Percentiles rank a stretch among this genome's conserved stretches.
Evolutionary conservation across 2,113 vertebrate genomes (phyloP).

Genomic region (Ctenomys sociabilis): DNA sequence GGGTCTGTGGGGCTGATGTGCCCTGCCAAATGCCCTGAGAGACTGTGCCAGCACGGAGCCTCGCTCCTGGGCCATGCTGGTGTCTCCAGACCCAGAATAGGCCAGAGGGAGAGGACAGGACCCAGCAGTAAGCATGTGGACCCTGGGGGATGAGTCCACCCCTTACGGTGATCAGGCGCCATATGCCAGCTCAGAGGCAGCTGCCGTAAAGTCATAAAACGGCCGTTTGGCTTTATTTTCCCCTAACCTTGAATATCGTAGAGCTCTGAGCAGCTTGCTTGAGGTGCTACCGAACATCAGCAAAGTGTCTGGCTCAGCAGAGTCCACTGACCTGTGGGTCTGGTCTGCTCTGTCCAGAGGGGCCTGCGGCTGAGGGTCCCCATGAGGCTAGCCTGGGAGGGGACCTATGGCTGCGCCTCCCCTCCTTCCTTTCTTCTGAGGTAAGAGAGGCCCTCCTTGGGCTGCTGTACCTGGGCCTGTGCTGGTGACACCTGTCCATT

Average conservation of each 20-base stretch:
- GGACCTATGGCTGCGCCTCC: rapidly evolving
- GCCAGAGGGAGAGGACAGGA: constrained; percentile 52
- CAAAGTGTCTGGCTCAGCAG: neutral
- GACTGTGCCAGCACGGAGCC: rapidly evolving
- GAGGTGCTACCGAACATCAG: constrained; percentile 41
- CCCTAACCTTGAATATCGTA: constrained; percentile 77
- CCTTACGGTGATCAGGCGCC: neutral
- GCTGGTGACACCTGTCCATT: rapidly evolving
- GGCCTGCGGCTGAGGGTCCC: rapidly evolving
- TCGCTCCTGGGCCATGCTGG: rapidly evolving
- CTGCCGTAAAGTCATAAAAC: constrained; percentile 76
- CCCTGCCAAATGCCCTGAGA: neutral
- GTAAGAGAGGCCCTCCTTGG: rapidly evolving
- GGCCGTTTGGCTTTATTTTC: constrained; percentile 82
- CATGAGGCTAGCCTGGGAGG: rapidly evolving
- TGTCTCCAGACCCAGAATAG: neutral
- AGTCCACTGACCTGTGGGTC: neutral
- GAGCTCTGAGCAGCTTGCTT: constrained; percentile 53
- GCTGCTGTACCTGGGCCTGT: rapidly evolving
- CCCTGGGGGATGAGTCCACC: constrained; percentile 20
- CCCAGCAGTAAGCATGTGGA: neutral
- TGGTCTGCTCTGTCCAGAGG: rapidly evolving
- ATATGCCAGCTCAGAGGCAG: neutral
- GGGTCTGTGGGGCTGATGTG: rapidly evolving
- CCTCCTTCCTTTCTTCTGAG: neutral